These are phyloP conservation scores for Cyaniris semiargus DNA, from an alignment of 2,888 invertebrate genomes.

Conservation along the genomic window DNA sequence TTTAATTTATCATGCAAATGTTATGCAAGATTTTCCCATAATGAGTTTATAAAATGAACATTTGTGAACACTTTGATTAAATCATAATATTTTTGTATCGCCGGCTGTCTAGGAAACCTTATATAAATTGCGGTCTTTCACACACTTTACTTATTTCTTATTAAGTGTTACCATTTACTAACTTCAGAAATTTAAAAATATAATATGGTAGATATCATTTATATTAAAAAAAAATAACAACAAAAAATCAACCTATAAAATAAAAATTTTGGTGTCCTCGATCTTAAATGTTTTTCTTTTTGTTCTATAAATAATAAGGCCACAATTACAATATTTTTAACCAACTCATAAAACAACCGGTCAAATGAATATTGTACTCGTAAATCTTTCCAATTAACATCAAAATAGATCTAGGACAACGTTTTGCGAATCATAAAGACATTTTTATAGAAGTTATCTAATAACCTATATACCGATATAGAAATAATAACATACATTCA, in stretches of 20 bases:
- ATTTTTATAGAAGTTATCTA: background rate
- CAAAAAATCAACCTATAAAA: background rate
- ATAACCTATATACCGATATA: background rate
- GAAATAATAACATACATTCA: too few species aligned
- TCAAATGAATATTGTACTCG: background rate
- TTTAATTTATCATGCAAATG: conserved; percentile 8
- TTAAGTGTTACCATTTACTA: too few species aligned
- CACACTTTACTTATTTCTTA: too few species aligned
- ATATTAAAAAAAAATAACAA: background rate
- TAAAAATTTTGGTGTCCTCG: background rate
- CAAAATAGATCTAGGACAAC: background rate
- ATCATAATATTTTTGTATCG: background rate
- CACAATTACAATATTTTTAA: background rate
- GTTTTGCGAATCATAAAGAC: background rate
- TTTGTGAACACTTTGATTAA: background rate
- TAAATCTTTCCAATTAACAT: conserved; percentile 16
- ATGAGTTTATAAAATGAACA: background rate
- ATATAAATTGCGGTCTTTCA: too few species aligned
- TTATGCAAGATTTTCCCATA: background rate
- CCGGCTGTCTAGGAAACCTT: too few species aligned
- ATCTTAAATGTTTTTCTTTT: background rate
- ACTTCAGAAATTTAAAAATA: too few species aligned
- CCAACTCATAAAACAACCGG: background rate
- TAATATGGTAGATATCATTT: too few species aligned
- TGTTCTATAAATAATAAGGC: conserved; percentile 2